Conservation (phyloP, 2,888 invertebrate species). For the Yponomeuta evonymella region DNA sequence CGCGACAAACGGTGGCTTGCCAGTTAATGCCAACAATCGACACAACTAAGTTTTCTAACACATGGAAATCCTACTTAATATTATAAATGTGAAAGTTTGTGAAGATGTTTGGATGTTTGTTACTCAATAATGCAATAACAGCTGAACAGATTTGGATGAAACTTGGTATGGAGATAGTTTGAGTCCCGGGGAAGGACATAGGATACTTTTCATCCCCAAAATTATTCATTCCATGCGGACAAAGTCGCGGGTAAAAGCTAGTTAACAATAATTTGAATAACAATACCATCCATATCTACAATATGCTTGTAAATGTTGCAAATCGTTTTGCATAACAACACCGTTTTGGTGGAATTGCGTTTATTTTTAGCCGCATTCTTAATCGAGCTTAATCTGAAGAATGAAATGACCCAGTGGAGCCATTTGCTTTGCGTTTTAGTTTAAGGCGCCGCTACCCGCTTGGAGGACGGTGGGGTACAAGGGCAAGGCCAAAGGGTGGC, state of each 20-base stretch:
- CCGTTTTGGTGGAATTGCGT: neutral
- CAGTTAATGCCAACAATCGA: slow-evolving; percentile 24
- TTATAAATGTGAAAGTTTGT: no score
- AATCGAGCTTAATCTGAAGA: slow-evolving; percentile 3
- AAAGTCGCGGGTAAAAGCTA: neutral
- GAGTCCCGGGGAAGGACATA: no score
- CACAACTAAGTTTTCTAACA: slow-evolving; percentile 9
- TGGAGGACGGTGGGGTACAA: slow-evolving; percentile 2
- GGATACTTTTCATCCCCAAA: no score
- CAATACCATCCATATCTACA: no score
- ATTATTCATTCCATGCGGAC: no score
- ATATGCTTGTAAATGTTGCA: neutral
- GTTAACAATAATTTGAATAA: slow-evolving; percentile 5
- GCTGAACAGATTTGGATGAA: no score
- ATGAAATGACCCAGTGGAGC: slow-evolving; percentile 6
- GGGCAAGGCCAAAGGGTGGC: slow-evolving; percentile 15
- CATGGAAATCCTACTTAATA: neutral
- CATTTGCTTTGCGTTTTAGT: neutral
- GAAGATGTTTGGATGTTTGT: no score
- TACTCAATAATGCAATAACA: no score
- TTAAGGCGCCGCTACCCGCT: neutral
- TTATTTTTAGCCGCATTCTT: neutral
- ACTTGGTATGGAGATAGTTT: no score
- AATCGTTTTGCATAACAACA: neutral
- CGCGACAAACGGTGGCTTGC: slow-evolving; percentile 47